Evolutionary conservation across 2,888 invertebrate species (phyloP).

Genomic region (Drosophila anomalata): DNA sequence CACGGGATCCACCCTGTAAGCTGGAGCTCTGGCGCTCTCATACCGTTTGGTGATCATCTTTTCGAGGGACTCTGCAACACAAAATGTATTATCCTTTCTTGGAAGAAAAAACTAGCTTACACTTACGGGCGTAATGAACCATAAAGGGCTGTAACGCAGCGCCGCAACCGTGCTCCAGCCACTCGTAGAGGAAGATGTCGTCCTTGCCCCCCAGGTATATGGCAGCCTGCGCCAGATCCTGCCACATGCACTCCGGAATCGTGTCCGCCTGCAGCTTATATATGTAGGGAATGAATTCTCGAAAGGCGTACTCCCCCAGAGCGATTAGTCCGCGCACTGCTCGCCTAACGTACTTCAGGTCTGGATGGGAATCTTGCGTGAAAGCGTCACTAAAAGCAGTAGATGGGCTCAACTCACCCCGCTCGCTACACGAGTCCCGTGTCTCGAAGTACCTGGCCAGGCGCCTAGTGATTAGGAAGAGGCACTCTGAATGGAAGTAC

Average conservation of each 20-base stretch:
- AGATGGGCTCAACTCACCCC: slow-evolving; percentile 56
- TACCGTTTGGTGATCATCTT: slow-evolving; percentile 67
- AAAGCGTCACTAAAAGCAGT: not conserved
- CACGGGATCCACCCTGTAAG: slow-evolving; percentile 76
- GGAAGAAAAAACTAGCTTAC: accelerated
- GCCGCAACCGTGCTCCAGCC: slow-evolving; percentile 82
- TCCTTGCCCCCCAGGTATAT: slow-evolving; percentile 80
- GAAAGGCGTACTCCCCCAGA: slow-evolving; percentile 82
- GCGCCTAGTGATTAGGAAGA: slow-evolving; percentile 77
- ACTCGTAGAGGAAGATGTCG: slow-evolving; percentile 83
- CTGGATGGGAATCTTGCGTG: slow-evolving; percentile 50
- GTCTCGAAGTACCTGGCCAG: slow-evolving; percentile 79
- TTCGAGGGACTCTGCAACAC: slow-evolving; percentile 68
- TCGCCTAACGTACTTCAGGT: slow-evolving; percentile 81
- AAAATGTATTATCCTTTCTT: not conserved
- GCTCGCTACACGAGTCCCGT: slow-evolving; percentile 66
- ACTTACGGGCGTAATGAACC: slow-evolving; percentile 79
- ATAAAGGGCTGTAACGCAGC: slow-evolving; percentile 81
- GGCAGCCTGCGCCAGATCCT: slow-evolving; percentile 78
- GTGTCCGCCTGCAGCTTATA: slow-evolving; percentile 75
- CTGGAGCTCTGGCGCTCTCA: slow-evolving; percentile 58
- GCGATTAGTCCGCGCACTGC: slow-evolving; percentile 79
- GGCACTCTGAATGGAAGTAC: slow-evolving; percentile 81
- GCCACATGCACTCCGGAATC: slow-evolving; percentile 77
- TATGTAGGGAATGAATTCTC: slow-evolving; percentile 82